A percentile compares a stretch with the other conserved stretches of the same genome.
These are phyloP conservation scores for Microchirus variegatus DNA, from an alignment of 2,797 vertebrate genomes.

Conservation along the genomic window DNA sequence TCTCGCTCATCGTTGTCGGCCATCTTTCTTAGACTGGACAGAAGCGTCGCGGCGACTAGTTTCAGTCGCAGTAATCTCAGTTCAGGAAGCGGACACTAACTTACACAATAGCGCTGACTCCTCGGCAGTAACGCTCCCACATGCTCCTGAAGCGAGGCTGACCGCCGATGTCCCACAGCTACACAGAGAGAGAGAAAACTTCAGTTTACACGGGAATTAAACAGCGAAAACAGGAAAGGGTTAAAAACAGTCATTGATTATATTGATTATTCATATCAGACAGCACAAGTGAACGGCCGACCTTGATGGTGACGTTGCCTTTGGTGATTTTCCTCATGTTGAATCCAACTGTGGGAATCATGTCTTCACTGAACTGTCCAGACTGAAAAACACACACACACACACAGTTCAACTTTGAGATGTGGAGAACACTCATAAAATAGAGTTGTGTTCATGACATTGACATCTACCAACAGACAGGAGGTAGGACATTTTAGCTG, in stretches of 20 bases:
- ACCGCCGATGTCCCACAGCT: constrained; percentile 98
- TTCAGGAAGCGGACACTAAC: constrained; percentile 79
- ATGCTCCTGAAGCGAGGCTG: constrained; percentile 98
- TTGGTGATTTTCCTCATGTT: constrained; percentile 99
- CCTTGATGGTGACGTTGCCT: constrained; percentile 99
- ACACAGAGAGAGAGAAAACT: neutral
- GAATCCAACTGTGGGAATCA: constrained; percentile 98
- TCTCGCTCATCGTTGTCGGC: neutral
- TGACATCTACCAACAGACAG: too few species aligned
- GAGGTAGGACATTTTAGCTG: too few species aligned
- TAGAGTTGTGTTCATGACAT: too few species aligned
- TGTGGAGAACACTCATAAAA: too few species aligned
- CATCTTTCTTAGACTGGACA: neutral
- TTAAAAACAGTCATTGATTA: too few species aligned
- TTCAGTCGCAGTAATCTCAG: neutral
- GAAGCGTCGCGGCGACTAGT: neutral
- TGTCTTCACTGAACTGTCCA: constrained; percentile 98
- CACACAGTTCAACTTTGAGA: neutral
- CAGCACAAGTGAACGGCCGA: constrained; percentile 21
- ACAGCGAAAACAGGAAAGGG: too few species aligned
- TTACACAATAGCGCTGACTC: constrained; percentile 98
- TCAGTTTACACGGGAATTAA: neutral
- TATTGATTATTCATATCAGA: neutral
- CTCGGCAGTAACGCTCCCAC: constrained; percentile 98
- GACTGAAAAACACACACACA: constrained; percentile 81